phyloP scores from a whole-genome alignment of 2,113 vertebrate genomes.

The Bettongia penicillata region DNA sequence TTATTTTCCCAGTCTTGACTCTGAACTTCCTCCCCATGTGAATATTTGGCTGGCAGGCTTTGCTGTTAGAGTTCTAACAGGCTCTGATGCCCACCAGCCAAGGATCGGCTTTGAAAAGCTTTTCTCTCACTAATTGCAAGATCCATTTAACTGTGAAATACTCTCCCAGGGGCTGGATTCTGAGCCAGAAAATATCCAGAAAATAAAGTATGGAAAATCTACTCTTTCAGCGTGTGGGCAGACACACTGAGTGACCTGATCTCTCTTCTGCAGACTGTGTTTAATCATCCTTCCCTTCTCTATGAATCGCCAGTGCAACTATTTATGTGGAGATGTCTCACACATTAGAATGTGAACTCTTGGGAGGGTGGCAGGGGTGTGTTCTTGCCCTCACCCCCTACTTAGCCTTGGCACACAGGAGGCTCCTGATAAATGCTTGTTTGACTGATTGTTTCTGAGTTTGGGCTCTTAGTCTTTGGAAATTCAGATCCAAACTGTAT shows the following conservation, averaged over 20 bases:
- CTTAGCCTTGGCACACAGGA: not conserved
- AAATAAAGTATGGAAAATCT: not conserved
- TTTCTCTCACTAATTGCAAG: not conserved
- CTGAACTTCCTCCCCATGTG: not conserved
- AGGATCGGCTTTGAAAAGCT: not conserved
- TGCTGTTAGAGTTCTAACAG: not conserved
- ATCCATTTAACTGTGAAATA: not conserved
- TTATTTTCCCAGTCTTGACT: not conserved
- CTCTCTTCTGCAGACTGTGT: not conserved
- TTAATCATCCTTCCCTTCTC: not conserved
- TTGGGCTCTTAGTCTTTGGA: not conserved
- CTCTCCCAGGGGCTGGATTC: not conserved
- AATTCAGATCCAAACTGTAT: not conserved
- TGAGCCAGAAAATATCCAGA: not conserved
- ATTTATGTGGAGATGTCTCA: not conserved
- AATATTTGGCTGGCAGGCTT: not conserved
- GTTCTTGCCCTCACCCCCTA: not conserved
- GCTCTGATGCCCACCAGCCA: not conserved
- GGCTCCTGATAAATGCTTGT: not conserved
- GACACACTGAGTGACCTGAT: not conserved
- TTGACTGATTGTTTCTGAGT: not conserved
- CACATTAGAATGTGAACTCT: not conserved
- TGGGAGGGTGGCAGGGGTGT: not conserved
- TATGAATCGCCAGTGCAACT: not conserved
- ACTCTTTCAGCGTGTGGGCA: not conserved